A percentile compares a stretch with the other conserved stretches of the same genome.
phyloP scores from a whole-genome alignment of 2,113 vertebrate genomes.

The Lanius ludovicianus region DNA sequence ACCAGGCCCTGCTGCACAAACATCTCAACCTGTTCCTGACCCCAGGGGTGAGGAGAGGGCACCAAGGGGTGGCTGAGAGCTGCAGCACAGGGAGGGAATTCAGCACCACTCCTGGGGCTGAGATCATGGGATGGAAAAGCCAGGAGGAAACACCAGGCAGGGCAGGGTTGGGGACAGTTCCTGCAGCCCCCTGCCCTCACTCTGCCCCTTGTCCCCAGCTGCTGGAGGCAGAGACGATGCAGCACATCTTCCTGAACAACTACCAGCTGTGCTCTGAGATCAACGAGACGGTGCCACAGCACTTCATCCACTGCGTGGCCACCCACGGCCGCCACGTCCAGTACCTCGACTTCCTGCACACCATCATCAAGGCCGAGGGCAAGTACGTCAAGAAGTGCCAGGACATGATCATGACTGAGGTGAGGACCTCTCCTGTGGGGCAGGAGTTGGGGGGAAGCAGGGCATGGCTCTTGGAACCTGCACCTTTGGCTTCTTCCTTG shows the following conservation, averaged over 20 bases:
- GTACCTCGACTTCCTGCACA: conserved; percentile 97
- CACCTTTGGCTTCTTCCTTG: background rate
- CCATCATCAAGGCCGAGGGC: conserved; percentile 97
- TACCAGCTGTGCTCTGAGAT: conserved; percentile 95
- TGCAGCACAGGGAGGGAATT: background rate
- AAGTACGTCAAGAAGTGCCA: conserved; percentile 99
- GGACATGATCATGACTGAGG: conserved; percentile 99
- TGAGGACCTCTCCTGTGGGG: conserved; percentile 18
- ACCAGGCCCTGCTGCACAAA: conserved; percentile 93
- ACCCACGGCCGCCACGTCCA: conserved; percentile 96
- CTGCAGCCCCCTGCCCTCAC: background rate
- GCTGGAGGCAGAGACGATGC: conserved; percentile 93
- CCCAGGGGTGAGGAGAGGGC: conserved; percentile 81
- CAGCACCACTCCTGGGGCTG: accelerated
- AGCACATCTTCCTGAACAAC: conserved; percentile 98
- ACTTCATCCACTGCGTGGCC: conserved; percentile 95
- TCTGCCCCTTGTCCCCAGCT: conserved; percentile 70
- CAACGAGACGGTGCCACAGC: conserved; percentile 88
- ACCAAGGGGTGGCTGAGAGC: accelerated
- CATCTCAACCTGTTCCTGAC: conserved; percentile 93
- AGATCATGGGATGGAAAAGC: background rate
- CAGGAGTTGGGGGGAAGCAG: accelerated
- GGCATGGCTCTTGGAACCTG: background rate
- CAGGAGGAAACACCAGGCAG: background rate
- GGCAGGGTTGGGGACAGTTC: background rate